Evolutionary conservation across 2,888 invertebrate genomes (phyloP), one percentile per base, ranked within the genome.

Genomic region (Cotesia congregata): DNA sequence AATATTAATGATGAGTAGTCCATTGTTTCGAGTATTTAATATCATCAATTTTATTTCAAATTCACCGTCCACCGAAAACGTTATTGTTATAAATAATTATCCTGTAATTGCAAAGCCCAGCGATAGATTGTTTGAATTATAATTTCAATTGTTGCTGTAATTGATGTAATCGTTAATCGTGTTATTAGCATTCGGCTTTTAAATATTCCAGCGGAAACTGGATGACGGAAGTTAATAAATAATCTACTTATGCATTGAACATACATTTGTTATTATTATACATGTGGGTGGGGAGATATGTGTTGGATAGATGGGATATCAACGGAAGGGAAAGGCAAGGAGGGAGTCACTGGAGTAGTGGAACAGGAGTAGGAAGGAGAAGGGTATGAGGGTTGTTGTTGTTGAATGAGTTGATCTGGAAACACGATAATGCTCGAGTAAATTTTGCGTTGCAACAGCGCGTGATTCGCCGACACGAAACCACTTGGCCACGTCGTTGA

Each of bases 331-430:
- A 59, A 61, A 41, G 12, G 50, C 3, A 9, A 50, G 50, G 12
- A 50, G 50, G 9, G 12, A 50, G 12, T 30, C 30, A 30, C 30
- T 30, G 30, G 30, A 30, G 30, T 30, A 30, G 30, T 30, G 30
- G 30, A 30, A 3, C 30, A 3, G 30, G 30, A 30, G 50, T 4
- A 7, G 12, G 50, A 12, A 3, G 30, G 30, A 30, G 50, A 12
- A 7, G 12, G 50, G 50, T 50, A 50, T 50, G 50, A 50, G 50
- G 50, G 50, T 50, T 50, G 50, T 50, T 50, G 50, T 50, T 50
- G 50, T 50, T 50, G 50, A 50, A 50, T 50, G 50, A 50, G 50
- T 50, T 50, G 50, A 50, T 50, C 50, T 50, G 50, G 50, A 50
- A 50, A 50, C 50, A 50, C 50, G 50, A 50, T 50, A 50, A 50